A percentile compares a stretch with the other conserved stretches of the same genome.
phyloP scores from a whole-genome alignment of 2,113 vertebrate species.

The Tenebrosternarchus preto region DNA sequence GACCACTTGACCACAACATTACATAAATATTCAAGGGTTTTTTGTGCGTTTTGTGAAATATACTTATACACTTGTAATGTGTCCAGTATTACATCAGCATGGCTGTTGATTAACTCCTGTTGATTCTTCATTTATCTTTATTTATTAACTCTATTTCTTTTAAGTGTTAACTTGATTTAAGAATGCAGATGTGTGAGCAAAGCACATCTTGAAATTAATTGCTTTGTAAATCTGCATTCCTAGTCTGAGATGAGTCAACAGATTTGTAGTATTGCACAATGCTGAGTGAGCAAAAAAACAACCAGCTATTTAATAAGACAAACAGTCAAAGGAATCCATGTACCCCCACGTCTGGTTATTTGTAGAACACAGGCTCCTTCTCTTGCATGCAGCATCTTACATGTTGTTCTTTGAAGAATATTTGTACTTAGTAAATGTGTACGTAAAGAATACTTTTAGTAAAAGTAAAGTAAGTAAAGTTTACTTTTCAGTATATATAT shows the following conservation, averaged over 20 bases:
- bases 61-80: neutral
- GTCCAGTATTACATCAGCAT: neutral
- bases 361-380: neutral
- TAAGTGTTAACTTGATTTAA: slow-evolving; percentile 16
- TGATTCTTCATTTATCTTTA: no score
- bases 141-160: neutral
- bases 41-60: neutral
- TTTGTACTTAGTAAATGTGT: no score
- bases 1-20: neutral
- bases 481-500: no score
- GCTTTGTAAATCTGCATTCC: neutral
- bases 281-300: neutral
- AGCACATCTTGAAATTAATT: slow-evolving; percentile 16
- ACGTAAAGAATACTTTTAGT: no score
- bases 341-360: neutral
- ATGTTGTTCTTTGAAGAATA: neutral
- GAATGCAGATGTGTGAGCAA: neutral
- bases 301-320: neutral
- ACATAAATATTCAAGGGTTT: neutral
- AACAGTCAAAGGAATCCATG: neutral
- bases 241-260: neutral
- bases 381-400: neutral
- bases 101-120: no score
- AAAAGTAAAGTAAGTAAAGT: no score
- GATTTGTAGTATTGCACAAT: neutral